phyloP scores from a whole-genome alignment of 2,113 vertebrate species.

The Atlantisia rogersi region DNA sequence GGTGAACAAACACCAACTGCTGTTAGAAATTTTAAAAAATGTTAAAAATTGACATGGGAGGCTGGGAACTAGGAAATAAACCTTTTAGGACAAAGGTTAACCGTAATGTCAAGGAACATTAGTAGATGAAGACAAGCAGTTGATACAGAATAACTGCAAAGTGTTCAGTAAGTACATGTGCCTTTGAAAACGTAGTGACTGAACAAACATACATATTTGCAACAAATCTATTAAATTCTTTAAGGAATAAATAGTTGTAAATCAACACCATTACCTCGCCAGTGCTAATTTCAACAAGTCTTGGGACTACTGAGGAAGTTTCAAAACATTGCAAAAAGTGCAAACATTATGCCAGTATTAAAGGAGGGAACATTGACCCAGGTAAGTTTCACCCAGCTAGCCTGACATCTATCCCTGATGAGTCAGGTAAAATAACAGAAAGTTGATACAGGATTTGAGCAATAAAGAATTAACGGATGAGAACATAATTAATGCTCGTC shows the following conservation, averaged over 20 bases:
- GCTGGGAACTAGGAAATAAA: background rate
- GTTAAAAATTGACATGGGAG: background rate
- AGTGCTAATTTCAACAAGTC: background rate
- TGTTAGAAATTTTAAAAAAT: background rate
- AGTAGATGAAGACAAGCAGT: background rate
- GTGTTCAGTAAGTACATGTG: background rate
- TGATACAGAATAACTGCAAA: background rate
- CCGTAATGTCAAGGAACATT: background rate
- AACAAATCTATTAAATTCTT: background rate
- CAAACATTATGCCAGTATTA: background rate
- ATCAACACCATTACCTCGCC: background rate
- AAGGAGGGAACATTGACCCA: background rate
- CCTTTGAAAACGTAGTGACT: background rate
- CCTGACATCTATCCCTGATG: background rate
- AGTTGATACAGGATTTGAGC: slow-evolving; percentile 39
- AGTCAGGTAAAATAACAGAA: slow-evolving; percentile 30
- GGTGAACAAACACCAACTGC: background rate
- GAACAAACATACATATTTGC: background rate
- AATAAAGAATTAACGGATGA: background rate
- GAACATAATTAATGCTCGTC: background rate
- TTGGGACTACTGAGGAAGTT: background rate
- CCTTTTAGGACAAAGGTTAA: background rate
- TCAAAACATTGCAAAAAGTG: background rate
- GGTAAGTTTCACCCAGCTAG: background rate
- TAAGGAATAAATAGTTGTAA: background rate